A percentile compares a stretch with the other conserved stretches of the same genome.
Conservation (phyloP, 2,797 vertebrate genomes). For the Smutsia gigantea region DNA sequence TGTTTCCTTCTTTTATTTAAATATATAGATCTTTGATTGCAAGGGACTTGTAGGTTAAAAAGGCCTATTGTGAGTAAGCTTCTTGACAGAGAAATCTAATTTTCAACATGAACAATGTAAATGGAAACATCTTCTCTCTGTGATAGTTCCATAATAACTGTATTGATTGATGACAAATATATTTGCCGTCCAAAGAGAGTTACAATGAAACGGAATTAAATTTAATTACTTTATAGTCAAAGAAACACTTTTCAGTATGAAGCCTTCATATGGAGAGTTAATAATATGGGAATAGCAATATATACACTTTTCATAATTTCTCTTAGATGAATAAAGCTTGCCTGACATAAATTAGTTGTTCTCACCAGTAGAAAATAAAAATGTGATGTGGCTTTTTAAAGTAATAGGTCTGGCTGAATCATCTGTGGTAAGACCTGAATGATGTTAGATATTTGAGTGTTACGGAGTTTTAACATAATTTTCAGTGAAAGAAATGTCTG, state of each 20-base stretch:
- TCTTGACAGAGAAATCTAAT: constrained; percentile 53
- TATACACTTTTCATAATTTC: neutral
- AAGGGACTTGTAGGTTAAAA: constrained; percentile 50
- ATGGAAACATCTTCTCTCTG: constrained; percentile 30
- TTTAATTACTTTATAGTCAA: neutral
- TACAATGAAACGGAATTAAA: constrained; percentile 16
- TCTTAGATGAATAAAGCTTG: neutral
- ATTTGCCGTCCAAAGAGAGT: constrained; percentile 45
- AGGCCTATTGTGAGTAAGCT: neutral
- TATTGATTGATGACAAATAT: constrained; percentile 48
- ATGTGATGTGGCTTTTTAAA: neutral
- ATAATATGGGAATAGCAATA: neutral
- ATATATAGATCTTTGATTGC: constrained; percentile 20
- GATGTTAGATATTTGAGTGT: neutral
- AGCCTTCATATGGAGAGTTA: constrained; percentile 8
- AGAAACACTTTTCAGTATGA: neutral
- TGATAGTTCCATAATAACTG: constrained; percentile 47
- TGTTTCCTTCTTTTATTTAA: constrained; percentile 40
- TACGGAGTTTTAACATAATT: neutral
- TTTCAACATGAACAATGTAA: neutral
- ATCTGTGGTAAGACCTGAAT: neutral
- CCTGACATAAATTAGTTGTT: neutral
- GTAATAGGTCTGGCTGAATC: neutral
- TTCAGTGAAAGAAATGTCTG: neutral
- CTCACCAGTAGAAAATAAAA: neutral